Conservation (phyloP, 2,888 invertebrate genomes). For the Trichogramma dendrolimi region DNA sequence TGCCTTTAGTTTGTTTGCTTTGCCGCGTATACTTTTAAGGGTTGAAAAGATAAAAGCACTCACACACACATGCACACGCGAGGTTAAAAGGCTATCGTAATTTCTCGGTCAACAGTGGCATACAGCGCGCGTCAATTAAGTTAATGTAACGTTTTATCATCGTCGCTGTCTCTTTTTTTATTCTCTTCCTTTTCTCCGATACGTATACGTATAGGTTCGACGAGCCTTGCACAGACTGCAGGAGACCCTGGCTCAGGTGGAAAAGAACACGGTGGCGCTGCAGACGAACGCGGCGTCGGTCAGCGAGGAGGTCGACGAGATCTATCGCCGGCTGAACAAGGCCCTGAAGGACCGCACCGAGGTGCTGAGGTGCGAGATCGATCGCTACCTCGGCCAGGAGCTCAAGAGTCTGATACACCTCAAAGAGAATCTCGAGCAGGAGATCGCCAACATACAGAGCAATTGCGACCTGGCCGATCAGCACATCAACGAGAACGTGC, state of each 20-base stretch:
- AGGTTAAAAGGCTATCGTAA: no score
- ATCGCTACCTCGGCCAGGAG: conserved; percentile 86
- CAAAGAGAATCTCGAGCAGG: conserved; percentile 90
- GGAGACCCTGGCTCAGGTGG: conserved; percentile 77
- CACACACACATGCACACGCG: no score
- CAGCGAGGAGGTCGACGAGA: conserved; percentile 90
- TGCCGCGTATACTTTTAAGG: no score
- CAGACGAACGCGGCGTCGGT: conserved; percentile 87
- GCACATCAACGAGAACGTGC: conserved; percentile 83
- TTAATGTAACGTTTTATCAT: no score
- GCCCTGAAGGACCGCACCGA: conserved; percentile 87
- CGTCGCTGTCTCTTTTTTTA: no score
- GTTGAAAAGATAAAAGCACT: no score
- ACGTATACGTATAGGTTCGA: conserved; percentile 59
- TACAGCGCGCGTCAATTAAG: no score
- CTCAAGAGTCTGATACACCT: conserved; percentile 78
- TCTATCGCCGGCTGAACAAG: conserved; percentile 79
- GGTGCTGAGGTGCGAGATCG: conserved; percentile 81
- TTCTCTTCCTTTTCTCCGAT: no score
- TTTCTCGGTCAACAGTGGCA: no score
- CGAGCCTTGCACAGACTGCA: conserved; percentile 84
- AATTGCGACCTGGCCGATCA: conserved; percentile 96
- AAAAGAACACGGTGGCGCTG: conserved; percentile 82
- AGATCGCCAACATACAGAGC: conserved; percentile 90
- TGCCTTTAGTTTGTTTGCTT: no score